These are phyloP conservation scores for Cheiracanthium punctorium DNA, from an alignment of 2,888 invertebrate species.

Conservation along the genomic window DNA sequence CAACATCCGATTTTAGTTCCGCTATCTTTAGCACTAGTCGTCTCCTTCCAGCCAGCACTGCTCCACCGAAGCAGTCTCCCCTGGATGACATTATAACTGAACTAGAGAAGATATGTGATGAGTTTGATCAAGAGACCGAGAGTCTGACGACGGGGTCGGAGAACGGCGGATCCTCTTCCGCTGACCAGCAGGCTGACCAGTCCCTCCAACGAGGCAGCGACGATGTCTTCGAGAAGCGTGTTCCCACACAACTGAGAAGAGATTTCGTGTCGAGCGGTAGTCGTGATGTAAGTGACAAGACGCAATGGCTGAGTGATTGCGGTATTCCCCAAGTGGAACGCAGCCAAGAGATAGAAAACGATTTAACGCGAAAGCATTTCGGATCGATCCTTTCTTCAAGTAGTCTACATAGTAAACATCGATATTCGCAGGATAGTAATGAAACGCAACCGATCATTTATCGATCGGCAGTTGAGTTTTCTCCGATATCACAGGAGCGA, in stretches of 20 bases:
- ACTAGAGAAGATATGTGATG: slow-evolving; percentile 66
- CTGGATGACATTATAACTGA: slow-evolving; percentile 69
- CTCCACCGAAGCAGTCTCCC: slow-evolving; percentile 36
- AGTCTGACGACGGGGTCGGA: background rate
- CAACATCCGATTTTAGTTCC: slow-evolving; percentile 36
- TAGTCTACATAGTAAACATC: background rate
- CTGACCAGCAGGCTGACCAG: background rate
- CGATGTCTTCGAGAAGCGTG: slow-evolving; percentile 40
- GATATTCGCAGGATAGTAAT: background rate
- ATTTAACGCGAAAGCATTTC: slow-evolving; percentile 1
- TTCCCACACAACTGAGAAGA: background rate
- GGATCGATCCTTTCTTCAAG: background rate
- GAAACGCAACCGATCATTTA: slow-evolving; percentile 33
- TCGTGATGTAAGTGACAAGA: slow-evolving; percentile 8
- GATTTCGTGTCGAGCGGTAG: background rate
- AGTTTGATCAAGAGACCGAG: slow-evolving; percentile 53
- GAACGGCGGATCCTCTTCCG: background rate
- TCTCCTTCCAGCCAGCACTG: slow-evolving; percentile 18
- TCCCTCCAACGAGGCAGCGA: slow-evolving; percentile 16
- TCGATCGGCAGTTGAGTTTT: slow-evolving; percentile 36
- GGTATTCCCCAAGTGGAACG: slow-evolving; percentile 17
- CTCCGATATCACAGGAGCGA: slow-evolving; percentile 30
- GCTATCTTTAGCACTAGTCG: slow-evolving; percentile 59
- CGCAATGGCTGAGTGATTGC: slow-evolving; percentile 23
- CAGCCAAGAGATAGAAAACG: slow-evolving; percentile 16